Conservation (phyloP, 2,113 vertebrate genomes). For the Sclerurus mexicanus region DNA sequence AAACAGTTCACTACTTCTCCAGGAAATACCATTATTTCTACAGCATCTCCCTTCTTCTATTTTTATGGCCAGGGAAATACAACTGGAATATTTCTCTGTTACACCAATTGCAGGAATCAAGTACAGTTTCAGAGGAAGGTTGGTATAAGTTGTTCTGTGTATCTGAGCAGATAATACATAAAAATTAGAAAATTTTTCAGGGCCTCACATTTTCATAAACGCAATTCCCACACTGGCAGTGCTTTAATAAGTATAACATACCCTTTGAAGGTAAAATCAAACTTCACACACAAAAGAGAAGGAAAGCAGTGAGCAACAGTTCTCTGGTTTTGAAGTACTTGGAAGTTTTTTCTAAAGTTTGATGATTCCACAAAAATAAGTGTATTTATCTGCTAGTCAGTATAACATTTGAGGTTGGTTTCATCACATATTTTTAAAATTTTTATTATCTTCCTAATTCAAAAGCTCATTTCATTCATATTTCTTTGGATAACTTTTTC, state of each 20-base stretch:
- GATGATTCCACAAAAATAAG: not conserved
- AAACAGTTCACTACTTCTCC: not conserved
- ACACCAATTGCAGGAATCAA: not conserved
- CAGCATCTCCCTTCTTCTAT: not conserved
- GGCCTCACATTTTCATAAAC: not conserved
- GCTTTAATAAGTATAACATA: not conserved
- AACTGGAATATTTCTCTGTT: not conserved
- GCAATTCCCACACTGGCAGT: not conserved
- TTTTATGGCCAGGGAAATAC: not conserved
- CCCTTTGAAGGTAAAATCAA: not conserved
- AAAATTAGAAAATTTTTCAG: not conserved
- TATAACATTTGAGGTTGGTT: not conserved
- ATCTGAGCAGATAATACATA: not conserved
- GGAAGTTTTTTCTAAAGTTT: not conserved
- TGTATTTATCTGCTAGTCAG: not conserved
- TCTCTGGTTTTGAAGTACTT: not conserved
- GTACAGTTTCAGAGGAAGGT: not conserved
- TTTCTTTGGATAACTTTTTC: not conserved
- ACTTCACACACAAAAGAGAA: not conserved
- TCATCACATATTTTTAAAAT: not conserved
- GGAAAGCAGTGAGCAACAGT: not conserved
- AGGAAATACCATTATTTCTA: not conserved
- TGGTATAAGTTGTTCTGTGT: not conserved
- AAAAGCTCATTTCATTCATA: not conserved
- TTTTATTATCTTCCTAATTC: not conserved